Base-by-base conservation (phyloP, 2,888 invertebrate genomes). In the Periphyllus acericola region DNA sequence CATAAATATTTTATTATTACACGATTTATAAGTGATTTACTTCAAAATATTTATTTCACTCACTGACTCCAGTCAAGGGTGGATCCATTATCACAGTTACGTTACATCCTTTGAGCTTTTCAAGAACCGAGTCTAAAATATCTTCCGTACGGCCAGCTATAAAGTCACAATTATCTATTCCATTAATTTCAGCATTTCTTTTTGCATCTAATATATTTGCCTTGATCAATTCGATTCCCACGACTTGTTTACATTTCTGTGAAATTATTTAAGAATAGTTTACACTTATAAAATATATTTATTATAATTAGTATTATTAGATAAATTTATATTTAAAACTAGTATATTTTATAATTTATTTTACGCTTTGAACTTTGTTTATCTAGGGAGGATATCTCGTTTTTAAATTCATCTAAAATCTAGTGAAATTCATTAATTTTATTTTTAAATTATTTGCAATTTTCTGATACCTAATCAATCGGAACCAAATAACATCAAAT, bases 51-150 rank as follows among this genome's bases (percentile, higher is more conserved):
- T 34, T 68, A 34, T 46, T 78, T 85, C 9, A 91, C 91, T 90
- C 90, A 91, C 91, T 91, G 29, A 92, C 90, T 29, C 94, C 94
- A 83, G 93, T 93, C 89, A 94, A 91, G 1, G 94, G 94, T 46
- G 94, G 94, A 91, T 95, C 94, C 25, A 94, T 92, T 25, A 94
- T 92, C 21, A 94, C 94, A 3, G 94, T 92, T 3, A 91, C 90
- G 34, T 91, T 90, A 68, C 90, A 90, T 8, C 90, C 90, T 60
- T 91, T 90, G 5, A 91, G 89, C 88, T 91, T 90, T 14, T 90
- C 89, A 40, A 92, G 89, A 36, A 92, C 90, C 0, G 90, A 90
- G 1, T 91, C 91, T 87, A 94, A 92, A 2, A 93, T 91, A 90
- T 93, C 92, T 91, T 94, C 94, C 0, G 93, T 94, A 90, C 93